These are phyloP conservation scores for Mnemiopsis leidyi DNA, from an alignment of 37 sponge, comb jelly and placozoan species.

Conservation along the genomic window DNA sequence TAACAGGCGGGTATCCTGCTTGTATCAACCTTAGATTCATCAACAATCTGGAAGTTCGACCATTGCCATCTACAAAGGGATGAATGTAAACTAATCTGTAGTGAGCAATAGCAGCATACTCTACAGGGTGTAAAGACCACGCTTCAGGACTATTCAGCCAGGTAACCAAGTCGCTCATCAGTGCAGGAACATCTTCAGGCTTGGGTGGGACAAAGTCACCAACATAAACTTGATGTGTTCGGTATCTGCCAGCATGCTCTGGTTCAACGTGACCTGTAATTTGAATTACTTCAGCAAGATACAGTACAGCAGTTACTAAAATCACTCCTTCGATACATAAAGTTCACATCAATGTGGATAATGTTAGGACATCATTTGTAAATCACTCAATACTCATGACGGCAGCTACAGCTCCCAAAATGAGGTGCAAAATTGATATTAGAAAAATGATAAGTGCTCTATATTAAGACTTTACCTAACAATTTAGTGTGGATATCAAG, in stretches of 20 bases:
- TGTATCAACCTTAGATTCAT: slow-evolving; percentile 69
- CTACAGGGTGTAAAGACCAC: slow-evolving; percentile 66
- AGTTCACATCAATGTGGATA: too few species aligned
- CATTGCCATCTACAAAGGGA: slow-evolving; percentile 71
- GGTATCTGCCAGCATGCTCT: slow-evolving; percentile 30
- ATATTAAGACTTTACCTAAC: neutral
- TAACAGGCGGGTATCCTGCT: slow-evolving; percentile 69
- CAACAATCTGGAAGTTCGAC: slow-evolving; percentile 65
- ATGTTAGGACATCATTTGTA: too few species aligned
- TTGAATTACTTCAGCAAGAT: too few species aligned
- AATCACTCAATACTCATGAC: too few species aligned
- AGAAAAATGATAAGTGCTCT: too few species aligned
- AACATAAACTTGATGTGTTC: slow-evolving; percentile 68
- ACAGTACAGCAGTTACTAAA: too few species aligned
- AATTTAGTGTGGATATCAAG: slow-evolving; percentile 56
- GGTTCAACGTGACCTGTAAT: slow-evolving; percentile 56
- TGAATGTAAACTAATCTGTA: slow-evolving; percentile 69
- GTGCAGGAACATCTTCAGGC: slow-evolving; percentile 66
- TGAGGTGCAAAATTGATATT: too few species aligned
- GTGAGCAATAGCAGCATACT: slow-evolving; percentile 68
- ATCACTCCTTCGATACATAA: too few species aligned
- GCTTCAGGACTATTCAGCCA: slow-evolving; percentile 69
- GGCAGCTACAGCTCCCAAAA: too few species aligned
- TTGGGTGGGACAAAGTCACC: slow-evolving; percentile 67
- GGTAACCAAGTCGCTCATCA: slow-evolving; percentile 60